Evolutionary conservation across 2,113 vertebrate species (phyloP).

Genomic region (Poeciliopsis prolifica): DNA sequence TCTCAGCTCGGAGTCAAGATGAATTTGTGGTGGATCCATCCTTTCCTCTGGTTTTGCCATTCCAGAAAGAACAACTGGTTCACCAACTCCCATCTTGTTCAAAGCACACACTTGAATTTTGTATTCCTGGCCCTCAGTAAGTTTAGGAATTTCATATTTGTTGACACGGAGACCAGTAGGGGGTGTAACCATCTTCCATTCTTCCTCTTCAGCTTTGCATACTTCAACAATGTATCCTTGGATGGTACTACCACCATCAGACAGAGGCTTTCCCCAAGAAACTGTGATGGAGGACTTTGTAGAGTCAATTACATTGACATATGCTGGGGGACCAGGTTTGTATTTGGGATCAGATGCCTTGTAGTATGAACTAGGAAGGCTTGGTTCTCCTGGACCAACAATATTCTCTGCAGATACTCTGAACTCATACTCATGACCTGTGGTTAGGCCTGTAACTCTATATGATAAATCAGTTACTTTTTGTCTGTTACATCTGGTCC

Average conservation of each 20-base stretch:
- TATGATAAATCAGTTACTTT: slow-evolving; percentile 93
- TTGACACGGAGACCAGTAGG: slow-evolving; percentile 88
- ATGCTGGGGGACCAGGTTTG: slow-evolving; percentile 90
- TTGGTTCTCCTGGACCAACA: slow-evolving; percentile 91
- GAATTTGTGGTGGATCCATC: slow-evolving; percentile 91
- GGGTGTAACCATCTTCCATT: slow-evolving; percentile 93
- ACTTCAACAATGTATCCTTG: slow-evolving; percentile 94
- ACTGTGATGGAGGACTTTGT: slow-evolving; percentile 89
- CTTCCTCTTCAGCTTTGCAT: slow-evolving; percentile 95
- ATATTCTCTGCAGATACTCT: slow-evolving; percentile 95
- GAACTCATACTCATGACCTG: slow-evolving; percentile 96
- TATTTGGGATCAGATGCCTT: slow-evolving; percentile 95
- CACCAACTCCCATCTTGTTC: slow-evolving; percentile 95
- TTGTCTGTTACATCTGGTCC: slow-evolving; percentile 97
- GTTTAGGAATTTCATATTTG: slow-evolving; percentile 93
- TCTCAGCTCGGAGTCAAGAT: slow-evolving; percentile 92
- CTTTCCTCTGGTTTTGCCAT: slow-evolving; percentile 94
- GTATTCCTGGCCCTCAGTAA: slow-evolving; percentile 93
- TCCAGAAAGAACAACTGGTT: slow-evolving; percentile 86
- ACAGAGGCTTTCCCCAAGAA: slow-evolving; percentile 93
- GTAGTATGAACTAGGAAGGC: slow-evolving; percentile 87
- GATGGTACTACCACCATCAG: slow-evolving; percentile 92
- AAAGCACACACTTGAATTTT: slow-evolving; percentile 92
- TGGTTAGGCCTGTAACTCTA: slow-evolving; percentile 90
- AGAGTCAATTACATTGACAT: slow-evolving; percentile 88